Base-by-base conservation (phyloP, 1,140 invertebrate genomes). In the Cryptotermes secundus region DNA sequence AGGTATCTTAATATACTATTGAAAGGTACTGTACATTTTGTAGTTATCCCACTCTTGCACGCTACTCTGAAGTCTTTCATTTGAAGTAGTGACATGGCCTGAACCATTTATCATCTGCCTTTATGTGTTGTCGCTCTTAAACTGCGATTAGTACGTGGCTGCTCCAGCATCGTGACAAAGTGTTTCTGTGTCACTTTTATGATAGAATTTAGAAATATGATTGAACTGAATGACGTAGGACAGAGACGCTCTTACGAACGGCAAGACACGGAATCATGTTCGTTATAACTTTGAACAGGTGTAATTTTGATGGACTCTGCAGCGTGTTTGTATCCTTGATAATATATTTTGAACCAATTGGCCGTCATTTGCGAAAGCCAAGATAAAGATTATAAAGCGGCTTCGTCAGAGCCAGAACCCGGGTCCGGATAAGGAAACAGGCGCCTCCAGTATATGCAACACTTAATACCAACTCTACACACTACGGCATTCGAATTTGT, bases 121-220 rank as follows among this genome's bases (percentile, higher is more conserved):
- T 72, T 72, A 72, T 72, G 59, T 72, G 59, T n/a, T 72, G 59
- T 72, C 59, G 59, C 59, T 72, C 59, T 72, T 72, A 72, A 72
- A 72, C 26, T 72, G 45, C 19, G 45, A 49, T 49, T 49, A 49
- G 4, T 22, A 49, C 45, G 16, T 49, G 45, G 45, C 45, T 49
- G 59, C 59, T 16, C n/a, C 59, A 72, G 26, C 31, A 31, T 72
- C 26, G 59, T 72, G n/a, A 31, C 59, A 72, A n/a, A 31, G 59
- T 72, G 59, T 31, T 72, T n/a, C 59, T 12, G 9, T 31, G 53
- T 59, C 26, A 72, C 59, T 72, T 72, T 31, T 72, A 31, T n/a
- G 59, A 72, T n/a, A 26, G 59, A 72, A 72, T 72, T 31, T 72
- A 72, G n/a, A 72, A 72, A 72, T 72, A 72, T 72, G 59, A 31